Percentiles rank a stretch among this genome's conserved stretches.
phyloP scores from a whole-genome alignment of 2,888 invertebrate genomes.

The Imbricaverruca yamaguchii region DNA sequence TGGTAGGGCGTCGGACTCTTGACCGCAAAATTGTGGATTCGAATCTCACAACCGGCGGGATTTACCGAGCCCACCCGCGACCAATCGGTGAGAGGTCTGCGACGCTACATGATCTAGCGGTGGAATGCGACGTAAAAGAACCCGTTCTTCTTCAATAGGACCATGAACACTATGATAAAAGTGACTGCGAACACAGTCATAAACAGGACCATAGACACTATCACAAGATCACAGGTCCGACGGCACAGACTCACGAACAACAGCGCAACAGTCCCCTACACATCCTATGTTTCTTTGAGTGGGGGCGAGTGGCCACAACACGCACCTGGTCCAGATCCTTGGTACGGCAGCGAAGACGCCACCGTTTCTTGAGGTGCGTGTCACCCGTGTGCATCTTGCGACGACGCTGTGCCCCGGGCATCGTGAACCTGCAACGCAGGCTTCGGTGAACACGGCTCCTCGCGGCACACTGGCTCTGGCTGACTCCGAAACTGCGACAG shows the following conservation, averaged over 20 bases:
- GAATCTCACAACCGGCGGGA: no score
- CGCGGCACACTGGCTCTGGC: no score
- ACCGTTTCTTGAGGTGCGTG: slow-evolving; percentile 25
- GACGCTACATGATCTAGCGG: no score
- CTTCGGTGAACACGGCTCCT: no score
- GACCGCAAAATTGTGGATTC: no score
- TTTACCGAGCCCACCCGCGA: no score
- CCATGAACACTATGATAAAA: neutral
- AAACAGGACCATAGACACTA: slow-evolving; percentile 19
- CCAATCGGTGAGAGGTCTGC: no score
- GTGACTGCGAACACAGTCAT: neutral
- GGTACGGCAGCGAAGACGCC: slow-evolving; percentile 25
- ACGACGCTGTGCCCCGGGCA: slow-evolving; percentile 22
- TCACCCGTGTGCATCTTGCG: slow-evolving; percentile 26
- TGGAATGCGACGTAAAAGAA: no score
- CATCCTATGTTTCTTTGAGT: neutral
- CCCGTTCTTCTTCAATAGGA: no score
- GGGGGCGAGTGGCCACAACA: neutral
- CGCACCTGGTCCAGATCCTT: slow-evolving; percentile 30
- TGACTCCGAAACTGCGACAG: no score
- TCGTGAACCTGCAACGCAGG: neutral
- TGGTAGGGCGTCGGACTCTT: neutral
- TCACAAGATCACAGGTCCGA: neutral
- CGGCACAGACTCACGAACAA: no score
- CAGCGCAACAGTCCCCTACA: neutral